Percentiles rank a stretch among this genome's conserved stretches.
Conservation (phyloP, 2,888 invertebrate species). For the Trichogramma dendrolimi region DNA sequence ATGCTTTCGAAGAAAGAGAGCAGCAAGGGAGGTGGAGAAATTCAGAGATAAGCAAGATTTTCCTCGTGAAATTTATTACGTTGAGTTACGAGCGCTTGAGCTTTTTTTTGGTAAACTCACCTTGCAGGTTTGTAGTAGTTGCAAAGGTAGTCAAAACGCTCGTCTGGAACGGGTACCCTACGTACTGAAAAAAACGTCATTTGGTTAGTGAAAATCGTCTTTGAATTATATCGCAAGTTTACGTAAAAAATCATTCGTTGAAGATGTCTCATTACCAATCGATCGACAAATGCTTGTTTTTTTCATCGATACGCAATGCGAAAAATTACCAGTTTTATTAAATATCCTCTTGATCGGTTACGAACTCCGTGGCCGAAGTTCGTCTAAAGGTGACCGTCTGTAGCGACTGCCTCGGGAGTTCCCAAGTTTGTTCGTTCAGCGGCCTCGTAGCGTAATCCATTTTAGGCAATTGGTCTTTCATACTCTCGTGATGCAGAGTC, state of each 20-base stretch:
- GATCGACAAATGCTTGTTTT: neutral
- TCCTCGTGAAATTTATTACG: neutral
- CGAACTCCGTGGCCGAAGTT: conserved; percentile 12
- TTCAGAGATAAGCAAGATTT: neutral
- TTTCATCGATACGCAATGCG: neutral
- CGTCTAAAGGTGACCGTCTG: conserved; percentile 17
- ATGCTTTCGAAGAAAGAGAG: no score
- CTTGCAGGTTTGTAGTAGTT: conserved; percentile 91
- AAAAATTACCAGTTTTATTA: no score
- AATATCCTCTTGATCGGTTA: neutral
- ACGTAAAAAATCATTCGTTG: no score
- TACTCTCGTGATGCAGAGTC: conserved; percentile 53
- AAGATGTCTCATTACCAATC: no score
- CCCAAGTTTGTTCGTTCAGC: neutral
- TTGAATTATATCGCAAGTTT: no score
- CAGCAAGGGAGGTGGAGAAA: neutral
- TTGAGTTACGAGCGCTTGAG: neutral
- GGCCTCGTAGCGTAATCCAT: neutral
- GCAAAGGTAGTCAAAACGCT: conserved; percentile 86
- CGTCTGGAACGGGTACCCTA: conserved; percentile 97
- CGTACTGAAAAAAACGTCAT: conserved; percentile 56
- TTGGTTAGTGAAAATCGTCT: conserved; percentile 31
- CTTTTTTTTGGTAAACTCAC: conserved; percentile 55
- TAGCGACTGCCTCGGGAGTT: neutral
- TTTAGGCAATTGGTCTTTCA: neutral